Base-by-base conservation (phyloP, 2,888 invertebrate species). In the Chymomyza fuscimana region DNA sequence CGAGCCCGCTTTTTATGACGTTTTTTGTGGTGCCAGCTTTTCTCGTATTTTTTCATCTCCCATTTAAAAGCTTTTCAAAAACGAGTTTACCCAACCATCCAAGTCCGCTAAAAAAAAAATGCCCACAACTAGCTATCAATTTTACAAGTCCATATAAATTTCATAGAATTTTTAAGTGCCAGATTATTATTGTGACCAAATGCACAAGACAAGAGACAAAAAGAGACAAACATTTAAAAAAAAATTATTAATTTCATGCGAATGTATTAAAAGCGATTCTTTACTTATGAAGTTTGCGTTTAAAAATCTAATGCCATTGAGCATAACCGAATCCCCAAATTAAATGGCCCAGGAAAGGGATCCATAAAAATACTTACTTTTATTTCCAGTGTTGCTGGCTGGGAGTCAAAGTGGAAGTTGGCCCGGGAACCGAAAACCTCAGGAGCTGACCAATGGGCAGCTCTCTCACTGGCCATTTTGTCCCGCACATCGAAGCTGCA, bases 341-440 rank as follows among this genome's bases (percentile, higher is more conserved):
- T 32, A 32, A 32, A 32, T 32, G 9, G 32, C 32, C 32, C 32
- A 32, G 3, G 6, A 32, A 32, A 32, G 9, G 32, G 32, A 32
- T 32, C 7, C 32, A 32, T 12, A 12, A 12, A 12, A 12, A 12
- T 4, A 46, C 89, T 85, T 82, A 92, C 92, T 91, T 95, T 94
- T 82, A 96, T 94, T 90, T 96, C 95, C 88, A 97, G 94, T 77
- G 95, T 95, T 74, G 97, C 96, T 78, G 97, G 96, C 81, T 95
- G 94, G 67, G 96, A 95, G 70, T 95, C 93, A 68, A 96, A 95
- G 89, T 94, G 94, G 93, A 97, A 97, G 93, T 96, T 95, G 77
- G 97, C 97, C 83, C 97, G 94, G 74, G 95, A 95, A 46, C 96
- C 97, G 92, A 97, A 97, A 89, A 96, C 95, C 92, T 96, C 95